Percentiles rank a stretch among this genome's conserved stretches.
These are phyloP conservation scores for Corvus hawaiiensis DNA, from an alignment of 2,113 vertebrate species.

Conservation along the genomic window DNA sequence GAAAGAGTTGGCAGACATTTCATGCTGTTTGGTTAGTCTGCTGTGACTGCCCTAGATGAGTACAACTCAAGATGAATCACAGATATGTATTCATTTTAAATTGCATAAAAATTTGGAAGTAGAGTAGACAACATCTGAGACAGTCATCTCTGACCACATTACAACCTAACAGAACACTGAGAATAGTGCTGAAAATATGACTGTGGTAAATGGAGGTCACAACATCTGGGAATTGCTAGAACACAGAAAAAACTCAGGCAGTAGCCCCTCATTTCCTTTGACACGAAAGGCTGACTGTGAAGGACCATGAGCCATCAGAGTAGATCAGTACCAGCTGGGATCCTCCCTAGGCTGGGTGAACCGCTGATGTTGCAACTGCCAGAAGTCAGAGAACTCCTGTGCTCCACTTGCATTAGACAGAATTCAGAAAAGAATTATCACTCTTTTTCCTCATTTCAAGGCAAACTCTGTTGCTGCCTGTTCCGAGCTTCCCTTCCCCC, in stretches of 20 bases:
- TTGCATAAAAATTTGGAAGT: not conserved
- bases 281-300: not conserved
- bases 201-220: not conserved
- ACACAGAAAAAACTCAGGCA: not conserved
- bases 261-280: not conserved
- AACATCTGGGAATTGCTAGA: not conserved
- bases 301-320: not conserved
- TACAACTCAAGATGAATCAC: constrained; percentile 35
- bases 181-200: not conserved
- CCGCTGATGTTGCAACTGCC: not conserved
- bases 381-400: not conserved
- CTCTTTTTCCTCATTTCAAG: not conserved
- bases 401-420: not conserved
- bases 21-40: not conserved
- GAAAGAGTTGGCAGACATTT: constrained; percentile 24
- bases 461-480: not conserved
- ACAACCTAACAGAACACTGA: not conserved
- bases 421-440: not conserved
- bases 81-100: not conserved
- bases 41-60: not conserved
- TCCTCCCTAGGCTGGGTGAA: not conserved
- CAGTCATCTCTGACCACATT: not conserved
- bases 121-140: not conserved
- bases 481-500: too few species aligned
- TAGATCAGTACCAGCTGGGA: not conserved